Percentiles rank a stretch among this genome's conserved stretches.
Conservation (phyloP, 2,888 invertebrate genomes). For the Oxyteleia sp. region DNA sequence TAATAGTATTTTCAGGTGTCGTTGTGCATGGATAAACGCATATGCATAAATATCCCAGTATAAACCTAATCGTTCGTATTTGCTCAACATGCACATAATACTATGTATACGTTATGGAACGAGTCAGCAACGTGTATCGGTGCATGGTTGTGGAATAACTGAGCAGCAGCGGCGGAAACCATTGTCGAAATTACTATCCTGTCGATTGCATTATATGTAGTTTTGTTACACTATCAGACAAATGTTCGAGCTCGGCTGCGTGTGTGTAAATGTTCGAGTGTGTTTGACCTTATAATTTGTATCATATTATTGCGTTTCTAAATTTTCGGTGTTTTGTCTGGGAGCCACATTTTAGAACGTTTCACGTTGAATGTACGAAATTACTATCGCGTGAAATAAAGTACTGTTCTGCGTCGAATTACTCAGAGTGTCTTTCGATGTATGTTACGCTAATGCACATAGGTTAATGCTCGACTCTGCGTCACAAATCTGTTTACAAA, state of each 20-base stretch:
- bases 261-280: conserved; percentile 40
- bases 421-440: too few relatives aligned
- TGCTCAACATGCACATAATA: conserved; percentile 67
- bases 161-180: conserved; percentile 74
- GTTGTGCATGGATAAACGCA: conserved; percentile 70
- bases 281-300: conserved; percentile 33
- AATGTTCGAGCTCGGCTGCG: conserved; percentile 53
- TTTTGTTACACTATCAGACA: conserved; percentile 74
- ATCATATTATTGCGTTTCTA: not conserved
- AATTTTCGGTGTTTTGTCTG: not conserved
- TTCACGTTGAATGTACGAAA: not conserved
- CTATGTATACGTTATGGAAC: conserved; percentile 68
- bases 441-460: too few relatives aligned
- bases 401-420: not conserved
- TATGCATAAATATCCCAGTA: conserved; percentile 72
- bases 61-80: conserved; percentile 74
- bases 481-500: too few relatives aligned
- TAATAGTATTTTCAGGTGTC: conserved; percentile 69
- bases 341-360: not conserved
- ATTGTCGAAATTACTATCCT: conserved; percentile 81
- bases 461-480: too few relatives aligned
- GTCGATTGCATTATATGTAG: conserved; percentile 79
- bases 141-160: conserved; percentile 74
- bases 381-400: not conserved
- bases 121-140: conserved; percentile 73